These are phyloP conservation scores for Apodemus sylvaticus DNA, from an alignment of 2,113 vertebrate genomes.

Conservation along the genomic window DNA sequence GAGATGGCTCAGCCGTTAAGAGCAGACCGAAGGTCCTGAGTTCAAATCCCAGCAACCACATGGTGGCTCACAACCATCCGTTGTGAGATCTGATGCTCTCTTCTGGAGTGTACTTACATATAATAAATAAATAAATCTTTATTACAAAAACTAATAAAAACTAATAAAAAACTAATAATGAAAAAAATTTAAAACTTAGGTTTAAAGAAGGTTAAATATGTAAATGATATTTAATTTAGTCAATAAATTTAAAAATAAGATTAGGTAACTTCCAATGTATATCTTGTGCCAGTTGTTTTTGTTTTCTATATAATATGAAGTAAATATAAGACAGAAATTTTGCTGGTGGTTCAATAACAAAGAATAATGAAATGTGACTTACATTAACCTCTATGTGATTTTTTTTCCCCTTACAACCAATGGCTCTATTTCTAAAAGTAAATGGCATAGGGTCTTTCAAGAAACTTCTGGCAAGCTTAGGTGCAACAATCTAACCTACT, in stretches of 20 bases:
- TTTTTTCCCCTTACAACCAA: not conserved
- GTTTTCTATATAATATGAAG: not conserved
- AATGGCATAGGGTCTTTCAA: not conserved
- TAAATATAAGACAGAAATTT: not conserved
- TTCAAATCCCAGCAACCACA: no score
- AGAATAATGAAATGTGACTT: not conserved
- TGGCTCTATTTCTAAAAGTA: not conserved
- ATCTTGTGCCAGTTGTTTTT: not conserved
- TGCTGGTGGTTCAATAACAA: not conserved
- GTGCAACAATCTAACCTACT: not conserved
- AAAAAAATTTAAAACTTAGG: no score
- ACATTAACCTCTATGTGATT: not conserved
- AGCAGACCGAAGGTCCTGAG: no score
- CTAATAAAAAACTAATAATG: no score
- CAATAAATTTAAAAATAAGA: not conserved
- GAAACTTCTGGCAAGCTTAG: not conserved
- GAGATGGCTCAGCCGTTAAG: no score
- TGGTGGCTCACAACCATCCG: no score
- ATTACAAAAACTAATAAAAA: no score
- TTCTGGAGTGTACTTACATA: no score
- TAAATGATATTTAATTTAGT: not conserved
- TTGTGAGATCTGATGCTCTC: no score
- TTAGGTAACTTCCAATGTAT: not conserved
- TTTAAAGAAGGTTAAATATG: not conserved
- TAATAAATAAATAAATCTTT: no score